Conservation (phyloP, 2,888 invertebrate genomes). For the Drosophila neonasuta region DNA sequence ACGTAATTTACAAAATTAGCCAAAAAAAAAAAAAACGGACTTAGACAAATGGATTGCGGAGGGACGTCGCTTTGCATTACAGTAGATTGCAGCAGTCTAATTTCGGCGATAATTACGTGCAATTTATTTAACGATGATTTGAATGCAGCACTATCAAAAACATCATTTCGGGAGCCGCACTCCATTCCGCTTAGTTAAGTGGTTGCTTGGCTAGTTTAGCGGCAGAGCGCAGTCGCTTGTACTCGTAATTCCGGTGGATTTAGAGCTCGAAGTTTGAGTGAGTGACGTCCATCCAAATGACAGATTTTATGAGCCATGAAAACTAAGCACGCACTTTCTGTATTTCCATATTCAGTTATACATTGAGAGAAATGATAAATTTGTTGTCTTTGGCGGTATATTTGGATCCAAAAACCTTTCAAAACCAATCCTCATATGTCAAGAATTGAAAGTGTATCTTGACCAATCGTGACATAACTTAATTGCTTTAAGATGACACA, state of each 20-base stretch:
- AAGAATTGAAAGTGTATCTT: too few relatives aligned
- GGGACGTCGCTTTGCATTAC: not conserved
- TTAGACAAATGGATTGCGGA: slow-evolving; percentile 50
- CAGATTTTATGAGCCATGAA: slow-evolving; percentile 16
- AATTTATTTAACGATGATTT: slow-evolving; percentile 75
- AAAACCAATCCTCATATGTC: too few relatives aligned
- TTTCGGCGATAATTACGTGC: slow-evolving; percentile 61
- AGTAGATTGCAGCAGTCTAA: slow-evolving; percentile 4
- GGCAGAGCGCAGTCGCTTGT: slow-evolving; percentile 1
- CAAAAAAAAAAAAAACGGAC: slow-evolving; percentile 8
- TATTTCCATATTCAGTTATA: slow-evolving; percentile 31
- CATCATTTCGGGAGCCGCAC: not conserved
- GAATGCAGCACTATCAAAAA: slow-evolving; percentile 44
- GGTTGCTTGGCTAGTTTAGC: not conserved
- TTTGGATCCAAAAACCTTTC: too few relatives aligned
- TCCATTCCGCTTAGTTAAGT: not conserved
- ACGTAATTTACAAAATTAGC: slow-evolving; percentile 36
- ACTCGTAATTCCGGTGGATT: slow-evolving; percentile 13
- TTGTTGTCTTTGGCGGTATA: too few relatives aligned
- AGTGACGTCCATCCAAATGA: slow-evolving; percentile 18
- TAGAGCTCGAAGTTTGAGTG: slow-evolving; percentile 14
- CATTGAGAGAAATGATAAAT: not conserved
- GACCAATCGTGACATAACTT: slow-evolving; percentile 17
- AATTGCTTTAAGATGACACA: slow-evolving; percentile 12
- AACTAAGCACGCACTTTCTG: slow-evolving; percentile 14